A percentile compares a stretch with the other conserved stretches of the same genome.
These are phyloP conservation scores for Dascillus cervinus DNA, from an alignment of 2,888 invertebrate species.

Conservation along the genomic window DNA sequence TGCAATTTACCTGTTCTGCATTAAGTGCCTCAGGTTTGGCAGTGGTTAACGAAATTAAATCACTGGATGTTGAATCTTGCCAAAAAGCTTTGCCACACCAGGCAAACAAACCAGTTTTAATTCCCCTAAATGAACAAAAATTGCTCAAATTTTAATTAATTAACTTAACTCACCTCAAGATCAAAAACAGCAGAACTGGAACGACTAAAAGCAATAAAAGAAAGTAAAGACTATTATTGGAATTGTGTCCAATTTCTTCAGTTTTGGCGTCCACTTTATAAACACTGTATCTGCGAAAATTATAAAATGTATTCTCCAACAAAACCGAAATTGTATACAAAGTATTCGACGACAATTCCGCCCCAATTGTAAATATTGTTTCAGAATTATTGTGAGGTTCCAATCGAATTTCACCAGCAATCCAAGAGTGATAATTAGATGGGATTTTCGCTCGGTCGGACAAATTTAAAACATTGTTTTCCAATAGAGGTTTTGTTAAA, in stretches of 20 bases:
- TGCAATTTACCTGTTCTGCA: too few relatives aligned
- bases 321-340: conserved; percentile 12
- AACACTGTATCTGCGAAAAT: conserved; percentile 1
- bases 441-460: conserved; percentile 1
- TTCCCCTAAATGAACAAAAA: too few relatives aligned
- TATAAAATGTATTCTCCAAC: conserved; percentile 12
- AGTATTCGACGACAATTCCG: neutral
- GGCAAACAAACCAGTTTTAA: neutral
- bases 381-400: neutral
- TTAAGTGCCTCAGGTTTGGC: too few relatives aligned
- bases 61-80: neutral
- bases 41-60: too few relatives aligned
- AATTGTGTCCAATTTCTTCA: too few relatives aligned
- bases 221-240: too few relatives aligned
- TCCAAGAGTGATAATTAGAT: conserved; percentile 3
- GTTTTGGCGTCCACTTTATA: too few relatives aligned
- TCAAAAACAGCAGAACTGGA: too few relatives aligned
- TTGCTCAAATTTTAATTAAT: too few relatives aligned
- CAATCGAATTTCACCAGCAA: conserved; percentile 6
- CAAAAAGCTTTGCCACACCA: neutral
- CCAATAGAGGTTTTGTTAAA: neutral
- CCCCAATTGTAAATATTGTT: conserved; percentile 6
- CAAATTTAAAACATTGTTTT: neutral
- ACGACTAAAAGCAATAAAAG: too few relatives aligned
- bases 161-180: too few relatives aligned